Percentiles rank a stretch among this genome's conserved stretches.
Conservation (phyloP, 2,888 invertebrate genomes). For the Chaetogeoica ovagalla region DNA sequence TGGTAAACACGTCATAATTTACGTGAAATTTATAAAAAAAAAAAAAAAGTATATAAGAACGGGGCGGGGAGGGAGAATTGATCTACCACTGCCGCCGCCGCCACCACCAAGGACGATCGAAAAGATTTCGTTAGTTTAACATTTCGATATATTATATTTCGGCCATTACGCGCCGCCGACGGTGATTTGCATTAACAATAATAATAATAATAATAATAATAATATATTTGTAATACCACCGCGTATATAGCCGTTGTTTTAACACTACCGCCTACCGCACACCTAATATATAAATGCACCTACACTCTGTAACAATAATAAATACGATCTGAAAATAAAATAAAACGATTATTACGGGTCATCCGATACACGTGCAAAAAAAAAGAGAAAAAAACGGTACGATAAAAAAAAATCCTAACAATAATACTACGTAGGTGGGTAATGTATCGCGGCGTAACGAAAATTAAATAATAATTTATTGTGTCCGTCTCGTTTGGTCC, state of each 20-base stretch:
- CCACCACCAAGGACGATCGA: slow-evolving; percentile 12
- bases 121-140: neutral
- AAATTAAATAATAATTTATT: slow-evolving; percentile 20
- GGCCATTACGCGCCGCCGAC: neutral
- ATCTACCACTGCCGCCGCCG: neutral
- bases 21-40: too few relatives aligned
- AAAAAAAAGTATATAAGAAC: slow-evolving; percentile 21
- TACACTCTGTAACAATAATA: neutral
- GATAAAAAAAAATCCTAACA: neutral
- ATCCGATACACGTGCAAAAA: slow-evolving; percentile 8
- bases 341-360: slow-evolving; percentile 6
- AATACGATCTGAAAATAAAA: slow-evolving; percentile 6
- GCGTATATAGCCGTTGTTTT: neutral
- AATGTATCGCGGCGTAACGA: neutral
- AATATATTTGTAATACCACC: too few relatives aligned
- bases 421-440: neutral
- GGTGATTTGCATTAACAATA: too few relatives aligned
- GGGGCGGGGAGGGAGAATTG: neutral
- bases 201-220: too few relatives aligned
- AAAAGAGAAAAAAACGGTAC: neutral
- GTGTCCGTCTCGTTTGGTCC: slow-evolving; percentile 10
- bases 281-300: too few relatives aligned
- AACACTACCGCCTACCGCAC: neutral
- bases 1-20: too few relatives aligned
- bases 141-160: too few relatives aligned